Evolutionary conservation across 1,140 invertebrate genomes (phyloP), one percentile per base, ranked within the genome.

Genomic region (Drosophila dunni): DNA sequence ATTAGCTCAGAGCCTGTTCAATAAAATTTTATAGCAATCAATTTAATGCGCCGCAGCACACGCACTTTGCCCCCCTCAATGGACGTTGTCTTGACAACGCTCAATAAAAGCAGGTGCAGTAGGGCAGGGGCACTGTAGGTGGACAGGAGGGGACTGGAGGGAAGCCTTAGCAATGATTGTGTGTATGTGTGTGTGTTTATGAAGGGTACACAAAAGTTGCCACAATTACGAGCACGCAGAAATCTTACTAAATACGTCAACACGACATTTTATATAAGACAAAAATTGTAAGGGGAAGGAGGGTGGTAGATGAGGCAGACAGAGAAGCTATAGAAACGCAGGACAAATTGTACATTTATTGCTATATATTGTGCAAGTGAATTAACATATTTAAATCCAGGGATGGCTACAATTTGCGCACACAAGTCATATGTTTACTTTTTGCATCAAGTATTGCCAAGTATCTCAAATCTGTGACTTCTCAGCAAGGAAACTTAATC

Each of bases 241-340:
- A 86, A 79, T 88, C 82, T 73, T 82, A 86, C 79, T 79, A 86
- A 88, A 88, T 88, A 82, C 79, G 88, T 86, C 83, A 82, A 70
- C 79, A 70, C 78, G 38, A 40, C 45, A 48, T n/a, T 15, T 38
- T 34, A 62, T 34, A 56, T 13, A 38, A 17, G 34, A 29, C 45
- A 78, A 77, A 70, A 29, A 29, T 29, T 3, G 60, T 75, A 66
- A n/a, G n/a, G n/a, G n/a, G n/a, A n/a, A n/a, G n/a, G 6, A 2
- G 24, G 24, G 15, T 15, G 17, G 1, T 9, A 20, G n/a, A 5
- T n/a, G 4, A 8, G 48, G 17, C 63, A 44, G 13, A 33, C 33
- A 53, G 46, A 9, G 70, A 68, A 73, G 64, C 64, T 54, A 36
- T 57, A 63, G 38, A 9, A 71, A 72, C 60, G 44, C 82, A 75